phyloP scores from a whole-genome alignment of 1,140 invertebrate genomes.

The Coptotermes formosanus region DNA sequence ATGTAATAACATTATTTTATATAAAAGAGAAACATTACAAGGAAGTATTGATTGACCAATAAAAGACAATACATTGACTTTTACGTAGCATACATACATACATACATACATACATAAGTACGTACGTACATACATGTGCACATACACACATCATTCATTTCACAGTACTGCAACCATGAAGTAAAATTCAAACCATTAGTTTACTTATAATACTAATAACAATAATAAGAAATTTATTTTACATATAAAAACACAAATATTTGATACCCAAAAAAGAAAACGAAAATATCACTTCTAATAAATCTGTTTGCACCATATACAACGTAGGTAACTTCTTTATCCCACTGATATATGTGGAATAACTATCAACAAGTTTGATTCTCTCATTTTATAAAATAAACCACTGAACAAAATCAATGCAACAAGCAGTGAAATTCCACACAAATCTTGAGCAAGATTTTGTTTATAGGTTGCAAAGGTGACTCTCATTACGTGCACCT shows the following conservation, averaged over 20 bases:
- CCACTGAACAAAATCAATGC: not conserved
- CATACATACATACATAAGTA: not conserved
- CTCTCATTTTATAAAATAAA: not conserved
- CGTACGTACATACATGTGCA: not conserved
- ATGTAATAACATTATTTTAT: slow-evolving; percentile 15
- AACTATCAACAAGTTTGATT: not conserved
- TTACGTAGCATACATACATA: not conserved
- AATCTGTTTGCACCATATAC: slow-evolving; percentile 4
- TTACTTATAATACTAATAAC: not conserved
- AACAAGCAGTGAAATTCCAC: not conserved
- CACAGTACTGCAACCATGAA: not conserved
- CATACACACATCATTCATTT: not conserved
- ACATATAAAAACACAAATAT: not conserved
- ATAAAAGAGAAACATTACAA: slow-evolving; percentile 5
- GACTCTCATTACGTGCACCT: too few species aligned
- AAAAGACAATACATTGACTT: not conserved
- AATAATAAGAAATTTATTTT: not conserved
- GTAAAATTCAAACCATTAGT: not conserved
- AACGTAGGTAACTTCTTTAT: not conserved
- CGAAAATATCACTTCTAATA: not conserved
- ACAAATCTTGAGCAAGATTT: slow-evolving; percentile 6
- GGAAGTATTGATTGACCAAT: not conserved
- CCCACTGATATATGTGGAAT: not conserved
- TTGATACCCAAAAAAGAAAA: not conserved
- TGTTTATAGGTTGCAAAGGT: not conserved